Evolutionary conservation across 2,113 vertebrate species (phyloP).

Genomic region (Anhinga anhinga): DNA sequence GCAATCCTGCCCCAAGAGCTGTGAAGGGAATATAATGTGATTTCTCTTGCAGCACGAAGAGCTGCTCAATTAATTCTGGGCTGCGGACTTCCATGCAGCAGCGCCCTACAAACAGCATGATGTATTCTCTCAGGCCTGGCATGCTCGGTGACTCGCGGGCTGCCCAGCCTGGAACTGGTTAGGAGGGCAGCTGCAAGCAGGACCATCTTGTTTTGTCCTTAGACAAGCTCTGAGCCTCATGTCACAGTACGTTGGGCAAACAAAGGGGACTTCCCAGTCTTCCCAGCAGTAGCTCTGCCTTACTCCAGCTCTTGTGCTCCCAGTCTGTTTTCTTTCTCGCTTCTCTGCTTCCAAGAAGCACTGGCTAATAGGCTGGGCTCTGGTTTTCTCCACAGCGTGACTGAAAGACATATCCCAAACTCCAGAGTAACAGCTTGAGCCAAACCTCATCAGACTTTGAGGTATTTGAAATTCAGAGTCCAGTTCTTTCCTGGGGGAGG

Average conservation of each 20-base stretch:
- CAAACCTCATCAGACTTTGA: neutral
- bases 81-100: neutral
- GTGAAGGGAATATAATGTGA: neutral
- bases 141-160: rapidly evolving
- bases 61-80: neutral
- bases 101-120: neutral
- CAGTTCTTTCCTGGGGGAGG: neutral
- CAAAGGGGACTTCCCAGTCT: neutral
- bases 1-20: neutral
- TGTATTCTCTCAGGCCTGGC: neutral
- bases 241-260: neutral
- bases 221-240: neutral
- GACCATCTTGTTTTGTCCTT: neutral
- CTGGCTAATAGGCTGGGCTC: neutral
- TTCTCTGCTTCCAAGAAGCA: neutral
- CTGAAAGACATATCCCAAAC: neutral
- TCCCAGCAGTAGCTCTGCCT: neutral
- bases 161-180: neutral
- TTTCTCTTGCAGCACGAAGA: neutral
- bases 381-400: neutral
- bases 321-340: neutral
- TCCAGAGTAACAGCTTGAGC: neutral
- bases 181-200: neutral
- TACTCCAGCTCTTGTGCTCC: neutral
- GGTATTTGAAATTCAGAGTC: neutral